Conservation (phyloP, 2,797 vertebrate species). For the Tapirus indicus region DNA sequence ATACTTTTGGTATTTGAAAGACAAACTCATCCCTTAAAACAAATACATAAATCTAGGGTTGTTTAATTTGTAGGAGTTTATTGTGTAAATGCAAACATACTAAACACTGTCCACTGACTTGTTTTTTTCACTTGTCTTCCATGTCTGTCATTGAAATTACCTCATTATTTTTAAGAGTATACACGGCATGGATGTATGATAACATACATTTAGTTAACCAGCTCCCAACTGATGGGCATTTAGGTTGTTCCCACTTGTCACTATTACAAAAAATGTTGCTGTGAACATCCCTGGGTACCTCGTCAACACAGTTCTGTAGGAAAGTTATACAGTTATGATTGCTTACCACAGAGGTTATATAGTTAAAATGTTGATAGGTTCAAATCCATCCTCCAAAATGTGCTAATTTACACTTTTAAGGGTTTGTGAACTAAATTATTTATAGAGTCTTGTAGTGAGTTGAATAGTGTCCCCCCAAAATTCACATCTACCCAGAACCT, state of each 20-base stretch:
- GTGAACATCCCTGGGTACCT: not conserved
- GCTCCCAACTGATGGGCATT: not conserved
- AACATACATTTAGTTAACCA: not conserved
- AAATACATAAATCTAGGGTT: not conserved
- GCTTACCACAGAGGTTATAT: not conserved
- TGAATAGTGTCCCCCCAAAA: not conserved
- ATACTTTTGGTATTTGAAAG: slow-evolving; percentile 18
- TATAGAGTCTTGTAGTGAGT: not conserved
- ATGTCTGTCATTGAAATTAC: not conserved
- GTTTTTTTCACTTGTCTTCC: not conserved
- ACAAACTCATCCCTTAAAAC: slow-evolving; percentile 54
- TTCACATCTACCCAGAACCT: not conserved
- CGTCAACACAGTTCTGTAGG: not conserved
- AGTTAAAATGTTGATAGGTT: not conserved
- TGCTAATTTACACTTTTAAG: not conserved
- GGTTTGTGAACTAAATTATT: not conserved
- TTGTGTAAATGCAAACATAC: not conserved
- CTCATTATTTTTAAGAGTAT: slow-evolving; percentile 8
- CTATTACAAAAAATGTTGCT: slow-evolving; percentile 15
- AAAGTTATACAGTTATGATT: not conserved
- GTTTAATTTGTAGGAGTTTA: slow-evolving; percentile 12
- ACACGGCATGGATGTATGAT: not conserved
- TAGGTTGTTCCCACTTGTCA: not conserved
- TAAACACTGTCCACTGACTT: not conserved
- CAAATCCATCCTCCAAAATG: not conserved